A percentile compares a stretch with the other conserved stretches of the same genome.
These are phyloP conservation scores for Pseudomyrmex cubaensis DNA, from an alignment of 1,140 invertebrate species.

Conservation along the genomic window DNA sequence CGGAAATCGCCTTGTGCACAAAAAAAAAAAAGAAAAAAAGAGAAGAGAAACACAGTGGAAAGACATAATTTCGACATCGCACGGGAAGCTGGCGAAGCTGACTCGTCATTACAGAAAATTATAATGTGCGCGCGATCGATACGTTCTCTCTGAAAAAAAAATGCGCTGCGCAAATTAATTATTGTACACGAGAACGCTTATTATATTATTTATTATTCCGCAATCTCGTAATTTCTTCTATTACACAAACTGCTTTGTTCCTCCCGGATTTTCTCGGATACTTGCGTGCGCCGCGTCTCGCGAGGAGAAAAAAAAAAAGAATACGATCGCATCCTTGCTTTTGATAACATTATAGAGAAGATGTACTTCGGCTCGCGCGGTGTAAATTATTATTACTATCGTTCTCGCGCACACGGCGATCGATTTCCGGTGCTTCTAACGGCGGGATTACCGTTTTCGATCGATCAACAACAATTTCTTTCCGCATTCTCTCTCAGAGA, in stretches of 20 bases:
- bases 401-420: not conserved
- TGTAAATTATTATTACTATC: slow-evolving; percentile 41
- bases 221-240: slow-evolving; percentile 12
- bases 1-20: slow-evolving; percentile 20
- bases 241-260: slow-evolving; percentile 14
- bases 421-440: slow-evolving; percentile 35
- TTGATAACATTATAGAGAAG: slow-evolving; percentile 3
- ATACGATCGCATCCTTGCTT: not conserved
- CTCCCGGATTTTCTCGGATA: not conserved
- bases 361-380: not conserved
- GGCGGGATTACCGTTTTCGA: slow-evolving; percentile 26
- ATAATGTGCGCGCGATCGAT: slow-evolving; percentile 18
- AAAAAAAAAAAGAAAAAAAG: not conserved
- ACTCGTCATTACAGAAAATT: slow-evolving; percentile 44
- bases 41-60: slow-evolving; percentile 7
- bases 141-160: slow-evolving; percentile 11
- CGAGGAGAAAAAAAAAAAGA: not conserved
- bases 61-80: slow-evolving; percentile 45
- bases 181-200: not conserved
- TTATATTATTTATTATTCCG: slow-evolving; percentile 25
- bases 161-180: slow-evolving; percentile 32
- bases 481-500: too few relatives aligned
- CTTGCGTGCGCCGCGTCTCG: not conserved
- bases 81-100: not conserved
- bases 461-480: slow-evolving; percentile 20